phyloP scores from a whole-genome alignment of 2,888 invertebrate species.

The Emmelina monodactyla region DNA sequence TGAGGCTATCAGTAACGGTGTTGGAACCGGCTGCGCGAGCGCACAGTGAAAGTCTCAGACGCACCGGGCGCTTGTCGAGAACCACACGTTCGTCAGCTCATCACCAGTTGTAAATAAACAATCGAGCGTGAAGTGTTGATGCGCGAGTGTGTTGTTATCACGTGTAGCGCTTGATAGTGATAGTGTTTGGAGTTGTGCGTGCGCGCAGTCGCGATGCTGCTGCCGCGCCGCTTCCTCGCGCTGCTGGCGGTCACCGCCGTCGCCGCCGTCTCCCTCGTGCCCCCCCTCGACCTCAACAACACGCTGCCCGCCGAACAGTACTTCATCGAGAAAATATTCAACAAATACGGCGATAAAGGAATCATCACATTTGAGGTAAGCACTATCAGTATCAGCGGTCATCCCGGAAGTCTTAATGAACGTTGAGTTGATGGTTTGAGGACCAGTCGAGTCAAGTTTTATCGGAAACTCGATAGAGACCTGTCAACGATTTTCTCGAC shows the following conservation, averaged over 20 bases:
- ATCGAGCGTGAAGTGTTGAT: slow-evolving; percentile 20
- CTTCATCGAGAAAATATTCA: slow-evolving; percentile 62
- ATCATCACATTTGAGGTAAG: slow-evolving; percentile 65
- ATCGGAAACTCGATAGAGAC: too few species aligned
- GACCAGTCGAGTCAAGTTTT: too few species aligned
- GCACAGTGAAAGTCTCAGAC: slow-evolving; percentile 60
- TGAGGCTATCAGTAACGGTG: slow-evolving; percentile 39
- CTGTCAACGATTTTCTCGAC: too few species aligned
- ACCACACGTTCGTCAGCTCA: slow-evolving; percentile 31
- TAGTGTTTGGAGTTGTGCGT: slow-evolving; percentile 26
- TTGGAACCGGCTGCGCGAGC: slow-evolving; percentile 44
- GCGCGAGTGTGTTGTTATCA: slow-evolving; percentile 25
- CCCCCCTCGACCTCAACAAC: slow-evolving; percentile 24
- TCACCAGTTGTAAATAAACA: slow-evolving; percentile 60
- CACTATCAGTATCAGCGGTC: too few species aligned
- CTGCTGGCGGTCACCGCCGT: slow-evolving; percentile 19
- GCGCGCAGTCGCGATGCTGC: slow-evolving; percentile 43
- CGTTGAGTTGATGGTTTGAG: too few species aligned
- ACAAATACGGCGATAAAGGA: slow-evolving; percentile 65
- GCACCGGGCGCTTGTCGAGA: slow-evolving; percentile 37
- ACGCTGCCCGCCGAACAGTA: slow-evolving; percentile 46
- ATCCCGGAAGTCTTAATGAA: too few species aligned
- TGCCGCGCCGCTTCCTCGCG: slow-evolving; percentile 20
- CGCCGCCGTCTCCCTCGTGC: slow-evolving; percentile 13
- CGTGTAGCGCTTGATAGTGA: slow-evolving; percentile 20